phyloP scores from a whole-genome alignment of 2,888 invertebrate species.

The Leptodirus hochenwartii region DNA sequence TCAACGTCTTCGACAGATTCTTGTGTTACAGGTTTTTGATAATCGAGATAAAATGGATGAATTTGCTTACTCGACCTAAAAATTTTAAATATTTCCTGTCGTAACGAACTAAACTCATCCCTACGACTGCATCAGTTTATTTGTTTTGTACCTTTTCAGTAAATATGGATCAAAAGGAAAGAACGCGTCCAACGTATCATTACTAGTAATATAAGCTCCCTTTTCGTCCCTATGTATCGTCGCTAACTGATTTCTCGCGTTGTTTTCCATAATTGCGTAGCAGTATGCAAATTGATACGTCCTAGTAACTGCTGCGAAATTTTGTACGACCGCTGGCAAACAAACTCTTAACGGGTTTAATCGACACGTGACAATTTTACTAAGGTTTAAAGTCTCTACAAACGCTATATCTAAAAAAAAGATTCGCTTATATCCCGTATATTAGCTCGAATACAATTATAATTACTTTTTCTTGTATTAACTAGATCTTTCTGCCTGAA shows the following conservation, averaged over 20 bases:
- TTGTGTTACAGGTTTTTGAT: constrained; percentile 28
- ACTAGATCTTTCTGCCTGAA: constrained; percentile 77
- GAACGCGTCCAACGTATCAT: constrained; percentile 38
- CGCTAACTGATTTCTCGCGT: constrained; percentile 43
- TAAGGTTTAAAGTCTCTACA: constrained; percentile 65
- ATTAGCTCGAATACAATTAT: constrained; percentile 1
- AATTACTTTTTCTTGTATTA: constrained; percentile 55
- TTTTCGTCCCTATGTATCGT: constrained; percentile 34
- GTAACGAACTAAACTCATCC: too few relatives aligned
- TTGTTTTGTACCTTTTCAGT: constrained; percentile 36
- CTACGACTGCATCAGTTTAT: too few relatives aligned
- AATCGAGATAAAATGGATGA: constrained; percentile 29
- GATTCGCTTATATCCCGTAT: constrained; percentile 9
- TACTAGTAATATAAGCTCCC: constrained; percentile 20
- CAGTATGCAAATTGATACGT: constrained; percentile 84
- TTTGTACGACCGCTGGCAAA: constrained; percentile 53
- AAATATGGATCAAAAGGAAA: constrained; percentile 87
- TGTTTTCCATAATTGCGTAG: constrained; percentile 75
- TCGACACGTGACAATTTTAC: constrained; percentile 66
- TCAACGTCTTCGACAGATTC: constrained; percentile 16
- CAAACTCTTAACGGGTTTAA: constrained; percentile 81
- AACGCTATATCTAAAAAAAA: constrained; percentile 52
- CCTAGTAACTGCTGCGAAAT: constrained; percentile 65
- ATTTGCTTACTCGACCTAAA: constrained; percentile 27
- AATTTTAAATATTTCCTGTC: constrained; percentile 7